Conservation (phyloP, 2,888 invertebrate genomes). For the Blastobasis adustella region DNA sequence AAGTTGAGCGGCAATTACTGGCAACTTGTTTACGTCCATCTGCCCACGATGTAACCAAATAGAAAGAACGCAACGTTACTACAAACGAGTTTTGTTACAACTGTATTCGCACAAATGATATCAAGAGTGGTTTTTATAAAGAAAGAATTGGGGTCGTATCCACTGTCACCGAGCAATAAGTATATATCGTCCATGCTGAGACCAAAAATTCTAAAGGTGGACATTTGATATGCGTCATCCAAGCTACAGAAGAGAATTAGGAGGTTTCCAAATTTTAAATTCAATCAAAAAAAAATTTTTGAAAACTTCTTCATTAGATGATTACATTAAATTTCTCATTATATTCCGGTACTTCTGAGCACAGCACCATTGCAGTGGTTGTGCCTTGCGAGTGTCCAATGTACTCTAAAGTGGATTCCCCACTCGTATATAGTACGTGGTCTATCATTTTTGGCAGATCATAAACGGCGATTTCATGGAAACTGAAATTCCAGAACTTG, state of each 20-base stretch:
- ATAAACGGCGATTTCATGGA: neutral
- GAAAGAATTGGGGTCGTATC: neutral
- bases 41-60: neutral
- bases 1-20: neutral
- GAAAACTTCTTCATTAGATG: no score
- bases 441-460: neutral
- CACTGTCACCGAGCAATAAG: neutral
- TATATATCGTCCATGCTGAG: neutral
- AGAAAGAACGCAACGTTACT: neutral
- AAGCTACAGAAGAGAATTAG: neutral
- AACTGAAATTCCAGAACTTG: neutral
- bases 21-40: neutral
- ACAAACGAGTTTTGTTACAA: neutral
- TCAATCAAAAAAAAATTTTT: no score
- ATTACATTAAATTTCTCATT: neutral
- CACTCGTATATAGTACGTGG: neutral
- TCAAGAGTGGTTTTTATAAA: neutral
- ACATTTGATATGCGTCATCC: neutral
- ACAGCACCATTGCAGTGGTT: neutral
- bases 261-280: no score
- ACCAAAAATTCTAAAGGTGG: neutral
- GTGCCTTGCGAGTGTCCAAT: neutral
- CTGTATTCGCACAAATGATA: neutral
- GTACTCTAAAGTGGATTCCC: neutral
- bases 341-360: neutral